A percentile compares a stretch with the other conserved stretches of the same genome.
Evolutionary conservation across 1,140 invertebrate genomes (phyloP).

Genomic region (Papilio machaon): DNA sequence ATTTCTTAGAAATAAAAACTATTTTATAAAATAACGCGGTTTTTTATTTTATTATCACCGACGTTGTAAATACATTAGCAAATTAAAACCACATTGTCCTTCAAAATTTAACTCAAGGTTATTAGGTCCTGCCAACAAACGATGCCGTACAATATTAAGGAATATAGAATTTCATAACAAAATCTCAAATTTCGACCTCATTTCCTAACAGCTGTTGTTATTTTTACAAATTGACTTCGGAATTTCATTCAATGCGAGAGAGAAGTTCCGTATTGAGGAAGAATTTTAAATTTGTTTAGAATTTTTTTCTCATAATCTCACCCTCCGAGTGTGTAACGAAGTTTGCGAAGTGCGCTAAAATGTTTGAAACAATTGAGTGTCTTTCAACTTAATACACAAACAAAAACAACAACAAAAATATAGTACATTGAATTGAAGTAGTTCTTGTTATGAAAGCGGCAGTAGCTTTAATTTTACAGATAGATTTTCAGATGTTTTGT

Average conservation of each 20-base stretch:
- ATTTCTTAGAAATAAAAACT: no score
- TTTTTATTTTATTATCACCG: no score
- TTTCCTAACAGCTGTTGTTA: conserved; percentile 38
- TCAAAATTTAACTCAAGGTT: conserved; percentile 15
- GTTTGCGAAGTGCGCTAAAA: neutral
- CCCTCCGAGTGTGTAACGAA: neutral
- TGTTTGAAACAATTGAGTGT: conserved; percentile 6
- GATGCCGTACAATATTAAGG: neutral
- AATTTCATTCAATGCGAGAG: conserved; percentile 28
- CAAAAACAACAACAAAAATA: neutral
- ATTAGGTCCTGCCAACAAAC: neutral
- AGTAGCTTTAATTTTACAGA: no score
- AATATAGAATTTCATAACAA: conserved; percentile 34
- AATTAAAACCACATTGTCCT: neutral
- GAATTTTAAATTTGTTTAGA: conserved; percentile 30
- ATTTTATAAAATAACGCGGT: no score
- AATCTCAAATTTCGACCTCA: conserved; percentile 35
- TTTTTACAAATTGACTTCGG: conserved; percentile 39
- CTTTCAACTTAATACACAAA: conserved; percentile 5
- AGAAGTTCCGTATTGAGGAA: conserved; percentile 22
- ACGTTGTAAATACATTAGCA: neutral
- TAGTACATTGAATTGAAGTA: no score
- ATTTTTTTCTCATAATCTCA: conserved; percentile 25
- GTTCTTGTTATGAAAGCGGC: no score
- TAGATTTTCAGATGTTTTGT: no score